Percentiles rank a stretch among this genome's conserved stretches.
phyloP scores from a whole-genome alignment of 2,888 invertebrate genomes.

The Cheilosia vulpina region DNA sequence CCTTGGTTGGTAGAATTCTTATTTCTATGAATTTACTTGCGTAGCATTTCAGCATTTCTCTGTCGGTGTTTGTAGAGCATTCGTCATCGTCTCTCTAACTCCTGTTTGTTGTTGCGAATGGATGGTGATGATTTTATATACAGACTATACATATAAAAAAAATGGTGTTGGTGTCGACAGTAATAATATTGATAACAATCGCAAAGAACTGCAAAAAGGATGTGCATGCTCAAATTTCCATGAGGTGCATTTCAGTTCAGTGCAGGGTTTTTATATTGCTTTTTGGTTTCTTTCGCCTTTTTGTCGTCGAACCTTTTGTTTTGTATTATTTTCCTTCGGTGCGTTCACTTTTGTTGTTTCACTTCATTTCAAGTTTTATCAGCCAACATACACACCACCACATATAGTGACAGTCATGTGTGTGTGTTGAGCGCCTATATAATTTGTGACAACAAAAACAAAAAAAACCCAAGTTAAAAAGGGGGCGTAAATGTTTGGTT shows the following conservation, averaged over 20 bases:
- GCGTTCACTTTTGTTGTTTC: slow-evolving; percentile 32
- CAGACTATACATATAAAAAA: not conserved
- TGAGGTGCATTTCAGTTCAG: not conserved
- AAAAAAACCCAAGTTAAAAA: slow-evolving; percentile 7
- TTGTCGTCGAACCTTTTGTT: too few relatives aligned
- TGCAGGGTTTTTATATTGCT: slow-evolving; percentile 5
- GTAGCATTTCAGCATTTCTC: not conserved
- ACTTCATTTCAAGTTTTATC: slow-evolving; percentile 16
- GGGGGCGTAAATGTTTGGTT: slow-evolving; percentile 35
- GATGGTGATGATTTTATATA: slow-evolving; percentile 12
- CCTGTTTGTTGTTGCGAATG: not conserved
- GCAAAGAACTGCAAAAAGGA: slow-evolving; percentile 35
- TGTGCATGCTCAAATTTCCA: slow-evolving; percentile 44
- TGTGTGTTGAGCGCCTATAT: slow-evolving; percentile 12
- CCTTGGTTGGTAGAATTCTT: not conserved
- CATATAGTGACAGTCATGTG: not conserved
- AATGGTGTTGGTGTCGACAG: slow-evolving; percentile 1
- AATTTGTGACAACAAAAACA: slow-evolving; percentile 26
- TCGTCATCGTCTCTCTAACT: slow-evolving; percentile 3
- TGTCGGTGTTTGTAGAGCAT: not conserved
- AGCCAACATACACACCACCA: not conserved
- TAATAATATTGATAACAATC: slow-evolving; percentile 49
- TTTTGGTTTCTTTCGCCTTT: not conserved
- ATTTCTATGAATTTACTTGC: not conserved
- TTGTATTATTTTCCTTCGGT: slow-evolving; percentile 2